Evolutionary conservation across 2,797 vertebrate species (phyloP), one percentile per base, ranked within the genome.

Genomic region (Carapus acus): DNA sequence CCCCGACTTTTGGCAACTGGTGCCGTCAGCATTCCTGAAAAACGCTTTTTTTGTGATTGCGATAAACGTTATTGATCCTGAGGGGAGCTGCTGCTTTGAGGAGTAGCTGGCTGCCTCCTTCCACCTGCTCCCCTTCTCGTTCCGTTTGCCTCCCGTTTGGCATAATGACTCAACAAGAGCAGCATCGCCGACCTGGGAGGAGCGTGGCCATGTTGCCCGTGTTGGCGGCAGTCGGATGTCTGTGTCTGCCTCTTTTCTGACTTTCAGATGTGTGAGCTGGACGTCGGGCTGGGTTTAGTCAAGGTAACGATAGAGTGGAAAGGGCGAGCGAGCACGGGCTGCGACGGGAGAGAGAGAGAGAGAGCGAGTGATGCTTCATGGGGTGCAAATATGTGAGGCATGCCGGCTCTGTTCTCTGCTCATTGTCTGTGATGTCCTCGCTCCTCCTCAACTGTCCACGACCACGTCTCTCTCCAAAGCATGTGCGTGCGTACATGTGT

Each of bases 311-410:
- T 70, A 33, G 31, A 33, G 63, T n/a, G 58, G 47, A 49, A 63
- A 54, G 29, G 53, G 20, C 43, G 49, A 37, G 62, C 1, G 57
- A 59, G 45, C 49, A 19, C 2, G 8, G 48, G 49, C 58, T 31
- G 14, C 2, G 13, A 36, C 7, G 52, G 58, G 51, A 45, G 58
- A 52, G 66, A 67, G 74, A 58, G 33, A 41, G 22, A 67, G 66
- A 67, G 74, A 58, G 33, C 39, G 22, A 67, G 52, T 58, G 53
- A 50, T 60, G 61, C 69, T 74, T 22, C 78, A 75, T 73, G 74
- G 66, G 66, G 78, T 71, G 77, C 64, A 86, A 85, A 71, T 69
- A 86, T 85, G 69, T 78, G 49, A 62, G 43, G 73, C 70, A 81
- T 65, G 79, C 71, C 60, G 21, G 4, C 44, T 39, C 43, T 54